A percentile compares a stretch with the other conserved stretches of the same genome.
Conservation (phyloP, 2,888 invertebrate genomes). For the Synanthedon tipuliformis region DNA sequence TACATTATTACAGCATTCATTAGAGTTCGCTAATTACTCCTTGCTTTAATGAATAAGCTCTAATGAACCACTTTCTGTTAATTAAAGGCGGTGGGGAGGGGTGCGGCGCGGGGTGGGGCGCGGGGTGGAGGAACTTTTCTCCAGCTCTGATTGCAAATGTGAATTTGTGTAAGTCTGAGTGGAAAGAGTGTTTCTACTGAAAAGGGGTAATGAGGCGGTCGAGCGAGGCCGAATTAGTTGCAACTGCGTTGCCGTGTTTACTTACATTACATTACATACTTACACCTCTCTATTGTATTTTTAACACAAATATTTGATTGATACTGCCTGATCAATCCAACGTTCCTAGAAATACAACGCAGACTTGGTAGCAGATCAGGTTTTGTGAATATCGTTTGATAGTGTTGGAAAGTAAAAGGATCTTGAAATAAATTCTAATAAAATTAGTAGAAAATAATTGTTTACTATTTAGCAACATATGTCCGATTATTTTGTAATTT, state of each 20-base stretch:
- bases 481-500: too few relatives aligned
- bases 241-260: slow-evolving; percentile 26
- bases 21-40: slow-evolving; percentile 91
- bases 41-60: slow-evolving; percentile 91
- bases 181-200: slow-evolving; percentile 63
- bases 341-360: too few relatives aligned
- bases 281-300: too few relatives aligned
- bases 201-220: slow-evolving; percentile 68
- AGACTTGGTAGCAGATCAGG: too few relatives aligned
- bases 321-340: too few relatives aligned
- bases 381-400: too few relatives aligned
- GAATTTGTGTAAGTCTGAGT: slow-evolving; percentile 69
- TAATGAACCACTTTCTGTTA: slow-evolving; percentile 92
- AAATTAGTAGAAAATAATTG: too few relatives aligned
- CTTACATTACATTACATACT: too few relatives aligned
- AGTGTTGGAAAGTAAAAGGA: too few relatives aligned
- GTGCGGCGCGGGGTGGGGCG: slow-evolving; percentile 13
- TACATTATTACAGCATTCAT: slow-evolving; percentile 85
- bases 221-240: slow-evolving; percentile 56
- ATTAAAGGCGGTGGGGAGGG: slow-evolving; percentile 77
- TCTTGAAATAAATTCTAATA: too few relatives aligned
- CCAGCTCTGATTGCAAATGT: slow-evolving; percentile 70
- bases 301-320: too few relatives aligned
- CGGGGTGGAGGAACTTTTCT: slow-evolving; percentile 57
- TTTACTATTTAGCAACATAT: too few relatives aligned